Conservation (phyloP, 2,888 invertebrate genomes). For the Rhimphoctona megacephalus region DNA sequence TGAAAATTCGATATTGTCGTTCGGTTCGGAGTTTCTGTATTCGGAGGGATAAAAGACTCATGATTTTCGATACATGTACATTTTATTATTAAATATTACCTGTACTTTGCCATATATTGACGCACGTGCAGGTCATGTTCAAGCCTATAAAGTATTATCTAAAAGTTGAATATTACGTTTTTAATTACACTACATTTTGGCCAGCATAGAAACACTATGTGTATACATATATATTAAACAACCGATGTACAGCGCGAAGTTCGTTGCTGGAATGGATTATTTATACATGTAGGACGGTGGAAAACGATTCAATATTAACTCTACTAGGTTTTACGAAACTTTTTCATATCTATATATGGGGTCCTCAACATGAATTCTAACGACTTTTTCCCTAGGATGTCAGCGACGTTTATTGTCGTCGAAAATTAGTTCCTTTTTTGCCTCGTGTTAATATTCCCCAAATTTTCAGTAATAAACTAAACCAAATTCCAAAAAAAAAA, state of each 20-base stretch:
- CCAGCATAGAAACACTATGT: not conserved
- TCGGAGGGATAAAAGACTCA: not conserved
- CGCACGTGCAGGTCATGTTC: slow-evolving; percentile 57
- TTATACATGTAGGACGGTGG: slow-evolving; percentile 33
- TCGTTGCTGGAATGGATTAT: slow-evolving; percentile 45
- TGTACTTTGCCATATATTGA: slow-evolving; percentile 44
- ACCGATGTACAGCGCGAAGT: not conserved
- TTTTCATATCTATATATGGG: not conserved
- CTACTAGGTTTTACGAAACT: slow-evolving; percentile 17
- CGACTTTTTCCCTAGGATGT: not conserved
- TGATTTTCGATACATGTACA: slow-evolving; percentile 38
- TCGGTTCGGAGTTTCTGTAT: not conserved
- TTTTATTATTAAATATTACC: slow-evolving; percentile 58
- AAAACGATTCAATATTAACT: slow-evolving; percentile 64
- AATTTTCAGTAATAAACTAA: not conserved
- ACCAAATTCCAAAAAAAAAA: not conserved
- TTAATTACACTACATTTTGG: slow-evolving; percentile 57
- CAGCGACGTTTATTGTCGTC: not conserved
- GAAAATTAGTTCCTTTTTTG: not conserved
- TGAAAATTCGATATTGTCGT: slow-evolving; percentile 66
- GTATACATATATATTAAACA: not conserved
- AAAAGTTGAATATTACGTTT: slow-evolving; percentile 65
- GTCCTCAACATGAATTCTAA: not conserved
- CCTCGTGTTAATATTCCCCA: not conserved
- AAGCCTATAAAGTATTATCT: slow-evolving; percentile 55